Conservation (phyloP, 2,113 vertebrate species). For the Ciconia stormi region DNA sequence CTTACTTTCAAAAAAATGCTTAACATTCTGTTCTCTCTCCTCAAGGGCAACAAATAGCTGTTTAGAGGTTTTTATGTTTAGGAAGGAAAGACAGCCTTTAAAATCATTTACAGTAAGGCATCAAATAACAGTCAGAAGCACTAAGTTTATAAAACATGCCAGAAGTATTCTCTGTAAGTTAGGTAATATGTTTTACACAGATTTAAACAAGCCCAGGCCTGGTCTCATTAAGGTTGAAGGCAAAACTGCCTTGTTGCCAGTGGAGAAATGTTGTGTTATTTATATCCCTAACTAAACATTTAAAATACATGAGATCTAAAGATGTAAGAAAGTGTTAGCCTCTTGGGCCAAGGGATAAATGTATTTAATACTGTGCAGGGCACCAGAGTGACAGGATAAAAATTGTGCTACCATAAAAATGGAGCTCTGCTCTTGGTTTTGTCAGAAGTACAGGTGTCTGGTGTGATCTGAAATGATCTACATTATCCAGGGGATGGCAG, state of each 20-base stretch:
- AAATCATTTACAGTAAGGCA: background rate
- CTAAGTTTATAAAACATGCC: background rate
- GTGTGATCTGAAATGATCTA: background rate
- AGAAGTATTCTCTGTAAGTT: background rate
- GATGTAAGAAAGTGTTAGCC: background rate
- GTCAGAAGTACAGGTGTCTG: background rate
- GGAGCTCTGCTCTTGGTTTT: background rate
- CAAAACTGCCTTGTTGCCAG: background rate
- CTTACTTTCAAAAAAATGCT: background rate
- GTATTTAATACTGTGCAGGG: background rate
- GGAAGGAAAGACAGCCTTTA: background rate
- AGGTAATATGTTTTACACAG: background rate
- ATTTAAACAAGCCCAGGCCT: background rate
- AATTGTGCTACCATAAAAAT: background rate
- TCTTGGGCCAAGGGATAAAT: background rate
- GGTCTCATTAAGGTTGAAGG: background rate
- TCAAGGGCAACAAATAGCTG: background rate
- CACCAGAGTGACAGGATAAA: background rate
- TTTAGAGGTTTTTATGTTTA: background rate
- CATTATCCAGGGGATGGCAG: background rate
- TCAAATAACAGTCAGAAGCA: background rate
- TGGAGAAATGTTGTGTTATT: background rate
- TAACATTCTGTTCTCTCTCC: background rate
- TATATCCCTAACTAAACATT: background rate
- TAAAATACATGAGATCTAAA: background rate